These are phyloP conservation scores for Falco peregrinus DNA, from an alignment of 2,797 vertebrate species.

Conservation along the genomic window DNA sequence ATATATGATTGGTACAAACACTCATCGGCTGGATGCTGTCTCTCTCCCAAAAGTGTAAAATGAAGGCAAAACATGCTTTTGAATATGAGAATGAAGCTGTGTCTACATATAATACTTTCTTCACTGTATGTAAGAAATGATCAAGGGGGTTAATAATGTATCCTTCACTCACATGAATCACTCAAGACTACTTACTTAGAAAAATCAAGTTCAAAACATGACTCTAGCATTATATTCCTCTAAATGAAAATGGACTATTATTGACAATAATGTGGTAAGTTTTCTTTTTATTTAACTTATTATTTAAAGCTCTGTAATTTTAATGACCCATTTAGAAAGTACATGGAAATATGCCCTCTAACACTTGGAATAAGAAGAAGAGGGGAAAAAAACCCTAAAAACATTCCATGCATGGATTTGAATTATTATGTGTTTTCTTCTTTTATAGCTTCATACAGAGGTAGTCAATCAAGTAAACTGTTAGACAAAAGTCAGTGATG, in stretches of 20 bases:
- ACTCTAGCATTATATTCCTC: not conserved
- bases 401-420: not conserved
- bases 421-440: not conserved
- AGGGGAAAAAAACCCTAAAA: not conserved
- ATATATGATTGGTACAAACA: not conserved
- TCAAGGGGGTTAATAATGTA: not conserved
- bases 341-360: not conserved
- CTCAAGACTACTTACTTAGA: not conserved
- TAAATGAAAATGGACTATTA: not conserved
- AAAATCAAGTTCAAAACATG: not conserved
- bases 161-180: not conserved
- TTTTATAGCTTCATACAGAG: not conserved
- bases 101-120: not conserved
- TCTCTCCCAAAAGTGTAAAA: not conserved
- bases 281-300: not conserved
- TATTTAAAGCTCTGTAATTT: not conserved
- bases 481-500: not conserved
- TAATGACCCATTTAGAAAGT: not conserved
- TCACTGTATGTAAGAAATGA: not conserved
- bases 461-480: not conserved
- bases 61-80: not conserved
- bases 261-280: not conserved
- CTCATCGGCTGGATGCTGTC: not conserved
- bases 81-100: fast-evolving
- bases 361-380: not conserved